Base-by-base conservation (phyloP, 1,140 invertebrate genomes). In the Formica selysi region DNA sequence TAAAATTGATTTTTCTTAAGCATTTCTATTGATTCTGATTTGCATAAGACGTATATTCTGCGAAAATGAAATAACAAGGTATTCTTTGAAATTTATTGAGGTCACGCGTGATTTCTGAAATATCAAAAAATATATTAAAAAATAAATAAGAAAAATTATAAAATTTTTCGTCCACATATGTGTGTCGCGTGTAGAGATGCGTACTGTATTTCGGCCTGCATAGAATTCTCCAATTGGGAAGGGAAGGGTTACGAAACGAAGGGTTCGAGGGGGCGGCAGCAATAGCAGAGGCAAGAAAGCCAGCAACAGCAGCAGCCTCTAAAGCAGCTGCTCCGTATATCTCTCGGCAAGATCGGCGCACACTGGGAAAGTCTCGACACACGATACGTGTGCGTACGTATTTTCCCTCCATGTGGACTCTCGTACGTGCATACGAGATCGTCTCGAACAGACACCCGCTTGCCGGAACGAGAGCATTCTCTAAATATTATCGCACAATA, bases 401-500 rank as follows among this genome's bases (percentile, higher is more conserved):
- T 80, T 36, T 51, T 38, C 48, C 48, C 86, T 85, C 67, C 71
- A 57, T 81, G 78, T 81, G 79, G 26, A 51, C n/a, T 57, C 44
- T 51, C 68, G 54, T 68, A 67, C 86, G 62, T 80, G 80, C 86
- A 76, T 54, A 76, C 84, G 71, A 74, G 51, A 44, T 70, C 44
- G 85, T 54, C 64, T 74, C 73, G 85, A 89, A 80, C 86, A 91
- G 86, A 88, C 86, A 71, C 62, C 61, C 22, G 79, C 85, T 51
- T 87, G 85, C 86, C 70, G 70, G 71, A 87, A 86, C 76, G 83
- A 91, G 87, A 90, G 87, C 84, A 91, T 92, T 92, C 86, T 93
- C 89, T 91, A 92, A 93, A 93, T 93, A 92, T 93, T 92, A 92
- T 91, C 84, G 83, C 87, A 78, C 86, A 90, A 90, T 91, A 93